These are phyloP conservation scores for Ctenicera cuprea DNA, from an alignment of 2,888 invertebrate genomes.

Conservation along the genomic window DNA sequence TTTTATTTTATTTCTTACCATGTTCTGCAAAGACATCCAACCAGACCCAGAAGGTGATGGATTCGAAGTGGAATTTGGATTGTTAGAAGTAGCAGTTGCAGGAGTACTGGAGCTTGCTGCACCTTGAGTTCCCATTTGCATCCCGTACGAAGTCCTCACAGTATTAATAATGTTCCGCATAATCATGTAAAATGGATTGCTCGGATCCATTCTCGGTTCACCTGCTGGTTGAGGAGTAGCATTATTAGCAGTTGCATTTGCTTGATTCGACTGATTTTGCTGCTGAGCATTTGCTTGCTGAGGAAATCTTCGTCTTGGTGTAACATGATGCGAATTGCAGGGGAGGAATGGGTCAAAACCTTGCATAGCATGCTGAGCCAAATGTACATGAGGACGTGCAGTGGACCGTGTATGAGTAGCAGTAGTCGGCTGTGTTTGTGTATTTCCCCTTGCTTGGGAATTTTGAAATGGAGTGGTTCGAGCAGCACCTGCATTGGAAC, in stretches of 20 bases:
- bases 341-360: slow-evolving; percentile 81
- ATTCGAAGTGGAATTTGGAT: slow-evolving; percentile 1
- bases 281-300: neutral
- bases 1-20: slow-evolving; percentile 52
- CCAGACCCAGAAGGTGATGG: slow-evolving; percentile 39
- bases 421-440: slow-evolving; percentile 82
- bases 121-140: slow-evolving; percentile 18
- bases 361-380: slow-evolving; percentile 76
- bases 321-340: slow-evolving; percentile 83
- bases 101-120: neutral
- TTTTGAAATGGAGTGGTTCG: slow-evolving; percentile 67
- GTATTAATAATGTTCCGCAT: slow-evolving; percentile 62
- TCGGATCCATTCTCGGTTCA: slow-evolving; percentile 32
- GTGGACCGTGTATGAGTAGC: slow-evolving; percentile 83
- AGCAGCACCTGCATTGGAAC: slow-evolving; percentile 56
- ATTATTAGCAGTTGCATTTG: slow-evolving; percentile 12
- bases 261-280: neutral
- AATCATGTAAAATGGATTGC: slow-evolving; percentile 59
- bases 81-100: neutral
- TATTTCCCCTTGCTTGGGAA: slow-evolving; percentile 77
- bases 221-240: slow-evolving; percentile 35
- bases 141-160: slow-evolving; percentile 57
- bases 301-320: slow-evolving; percentile 57
- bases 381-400: slow-evolving; percentile 80
- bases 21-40: slow-evolving; percentile 57